Evolutionary conservation across 2,113 vertebrate genomes (phyloP).

Genomic region (Anguilla rostrata): DNA sequence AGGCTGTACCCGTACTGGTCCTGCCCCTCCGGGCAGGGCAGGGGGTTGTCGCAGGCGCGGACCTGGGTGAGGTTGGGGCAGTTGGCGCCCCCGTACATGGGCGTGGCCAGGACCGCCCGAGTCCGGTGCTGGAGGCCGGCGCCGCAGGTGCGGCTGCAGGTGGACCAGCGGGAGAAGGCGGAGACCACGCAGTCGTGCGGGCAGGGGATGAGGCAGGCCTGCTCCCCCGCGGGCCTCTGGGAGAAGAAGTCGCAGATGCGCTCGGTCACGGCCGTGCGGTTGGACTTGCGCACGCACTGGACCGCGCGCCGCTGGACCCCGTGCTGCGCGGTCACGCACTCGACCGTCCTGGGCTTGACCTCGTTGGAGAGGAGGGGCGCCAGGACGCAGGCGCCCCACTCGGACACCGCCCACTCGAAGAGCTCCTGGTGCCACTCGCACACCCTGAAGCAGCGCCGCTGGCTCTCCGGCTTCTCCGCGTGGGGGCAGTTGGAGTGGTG

Average conservation of each 20-base stretch:
- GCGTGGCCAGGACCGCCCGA: conserved; percentile 63
- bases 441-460: conserved; percentile 76
- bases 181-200: conserved; percentile 78
- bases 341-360: conserved; percentile 19
- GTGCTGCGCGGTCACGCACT: conserved; percentile 76
- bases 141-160: conserved; percentile 64
- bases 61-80: conserved; percentile 77
- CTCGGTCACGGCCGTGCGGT: conserved; percentile 56
- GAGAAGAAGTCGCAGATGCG: conserved; percentile 76
- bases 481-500: conserved; percentile 73
- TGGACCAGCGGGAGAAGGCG: conserved; percentile 75
- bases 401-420: conserved; percentile 77
- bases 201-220: conserved; percentile 81
- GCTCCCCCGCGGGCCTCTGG: conserved; percentile 64
- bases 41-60: conserved; percentile 52
- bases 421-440: conserved; percentile 82
- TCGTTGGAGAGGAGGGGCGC: conserved; percentile 36
- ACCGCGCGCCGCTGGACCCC: conserved; percentile 71
- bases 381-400: conserved; percentile 73
- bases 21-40: conserved; percentile 68
- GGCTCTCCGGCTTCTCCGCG: conserved; percentile 66
- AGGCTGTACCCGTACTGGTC: conserved; percentile 76
- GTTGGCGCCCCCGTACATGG: conserved; percentile 73
- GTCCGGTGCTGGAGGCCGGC: conserved; percentile 68
- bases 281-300: conserved; percentile 69